Evolutionary conservation across 2,113 vertebrate species (phyloP).

Genomic region (Origma solitaria): DNA sequence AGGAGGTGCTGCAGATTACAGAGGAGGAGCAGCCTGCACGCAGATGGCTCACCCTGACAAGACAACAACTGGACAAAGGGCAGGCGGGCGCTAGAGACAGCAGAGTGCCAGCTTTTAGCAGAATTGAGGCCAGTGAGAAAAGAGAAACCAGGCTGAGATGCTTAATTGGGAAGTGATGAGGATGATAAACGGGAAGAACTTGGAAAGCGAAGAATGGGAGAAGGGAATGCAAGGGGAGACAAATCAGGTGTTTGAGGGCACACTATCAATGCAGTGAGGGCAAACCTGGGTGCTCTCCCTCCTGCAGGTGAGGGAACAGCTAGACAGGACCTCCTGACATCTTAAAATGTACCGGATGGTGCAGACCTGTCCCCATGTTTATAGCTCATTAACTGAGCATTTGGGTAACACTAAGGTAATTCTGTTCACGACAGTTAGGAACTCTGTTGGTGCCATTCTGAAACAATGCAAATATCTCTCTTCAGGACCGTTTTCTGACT

Average conservation of each 20-base stretch:
- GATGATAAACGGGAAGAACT: neutral
- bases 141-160: neutral
- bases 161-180: fast-evolving
- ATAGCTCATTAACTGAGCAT: neutral
- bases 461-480: neutral
- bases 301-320: neutral
- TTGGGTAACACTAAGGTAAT: neutral
- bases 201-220: neutral
- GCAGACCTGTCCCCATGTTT: neutral
- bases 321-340: fast-evolving
- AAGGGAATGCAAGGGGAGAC: neutral
- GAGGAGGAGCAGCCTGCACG: neutral
- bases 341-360: neutral
- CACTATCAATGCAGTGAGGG: neutral
- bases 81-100: neutral
- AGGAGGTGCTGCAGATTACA: neutral
- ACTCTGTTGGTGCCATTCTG: neutral
- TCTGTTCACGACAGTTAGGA: neutral
- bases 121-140: neutral
- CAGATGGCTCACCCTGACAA: neutral
- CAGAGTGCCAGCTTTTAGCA: neutral
- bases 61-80: neutral
- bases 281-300: neutral
- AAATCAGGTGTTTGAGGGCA: neutral
- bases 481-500: neutral